Base-by-base conservation (phyloP, 2,888 invertebrate genomes). In the Troides oblongomaculatus region DNA sequence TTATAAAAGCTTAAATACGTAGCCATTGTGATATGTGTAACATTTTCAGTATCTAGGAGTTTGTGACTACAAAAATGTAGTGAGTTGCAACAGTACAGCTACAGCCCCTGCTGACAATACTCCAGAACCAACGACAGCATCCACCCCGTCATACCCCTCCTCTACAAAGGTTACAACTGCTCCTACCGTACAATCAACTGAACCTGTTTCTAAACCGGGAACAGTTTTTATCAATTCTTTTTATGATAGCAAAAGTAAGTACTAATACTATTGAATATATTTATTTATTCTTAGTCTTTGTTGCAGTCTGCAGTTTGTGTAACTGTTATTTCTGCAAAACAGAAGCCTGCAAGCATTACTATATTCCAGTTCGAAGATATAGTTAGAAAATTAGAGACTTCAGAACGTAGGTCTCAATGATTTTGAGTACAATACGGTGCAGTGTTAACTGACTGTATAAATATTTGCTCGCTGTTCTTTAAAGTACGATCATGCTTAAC, bases 11-110 rank as follows among this genome's bases (percentile, higher is more conserved):
- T 4, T 50, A 50, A 50, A 17, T 50, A 50, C 17, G 12, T 50
- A 50, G 17, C 17, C 50, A 50, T 53, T 53, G 6, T 18, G 53
- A 50, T 46, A 30, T 59, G 18, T 50, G 21, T 8, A 66, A 63
- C 65, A 46, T 70, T 91, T 93, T 71, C 84, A 95, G 95, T 85
- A 88, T 64, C 83, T 94, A 6, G 94, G 94, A 46, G 93, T 95
- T 23, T 95, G 95, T 74, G 95, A 95, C 80, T 95, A 94, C 75
- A 89, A 92, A 0, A 84, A 93, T 62, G 90, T 93, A 68, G 95
- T 95, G 0, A 93, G 94, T 77, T 95, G 95, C 76, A 77, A 81
- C 59, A 77, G 72, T 64, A 67, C 72, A 1, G 50, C 59, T 8
- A 53, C 18, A 46, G 10, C 59, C 3, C 18, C 62, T 7, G 59